These are phyloP conservation scores for Cremastobaeus sp. DNA, from an alignment of 2,888 invertebrate genomes.

Conservation along the genomic window DNA sequence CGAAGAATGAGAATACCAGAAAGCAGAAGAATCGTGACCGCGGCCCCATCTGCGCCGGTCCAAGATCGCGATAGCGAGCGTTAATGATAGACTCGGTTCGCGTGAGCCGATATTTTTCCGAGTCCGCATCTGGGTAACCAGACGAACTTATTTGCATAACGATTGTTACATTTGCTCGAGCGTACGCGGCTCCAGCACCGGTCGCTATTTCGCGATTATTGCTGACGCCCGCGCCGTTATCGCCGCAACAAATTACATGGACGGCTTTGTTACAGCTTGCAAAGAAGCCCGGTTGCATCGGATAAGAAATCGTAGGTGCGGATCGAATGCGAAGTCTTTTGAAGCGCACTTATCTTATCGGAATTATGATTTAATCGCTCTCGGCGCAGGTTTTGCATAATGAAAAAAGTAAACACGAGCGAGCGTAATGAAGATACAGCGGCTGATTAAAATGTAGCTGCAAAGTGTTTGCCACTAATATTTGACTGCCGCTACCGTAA, in stretches of 20 bases:
- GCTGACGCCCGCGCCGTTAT: conserved; percentile 25
- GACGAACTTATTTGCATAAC: conserved; percentile 20
- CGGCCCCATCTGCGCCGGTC: too few relatives aligned
- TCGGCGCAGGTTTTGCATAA: conserved; percentile 29
- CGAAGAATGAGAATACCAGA: too few relatives aligned
- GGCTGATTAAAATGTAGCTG: conserved; percentile 13
- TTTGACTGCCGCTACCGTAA: too few relatives aligned
- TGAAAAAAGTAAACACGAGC: conserved; percentile 27
- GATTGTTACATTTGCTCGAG: too few relatives aligned
- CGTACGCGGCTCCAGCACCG: too few relatives aligned
- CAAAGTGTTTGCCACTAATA: conserved; percentile 8
- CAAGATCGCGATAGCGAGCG: background rate
- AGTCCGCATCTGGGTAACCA: conserved; percentile 13
- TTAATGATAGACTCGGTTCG: background rate
- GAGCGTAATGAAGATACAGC: conserved; percentile 24
- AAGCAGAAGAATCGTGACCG: too few relatives aligned
- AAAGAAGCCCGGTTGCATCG: conserved; percentile 8
- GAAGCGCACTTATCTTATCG: conserved; percentile 45
- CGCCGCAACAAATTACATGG: conserved; percentile 35
- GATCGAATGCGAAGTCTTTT: conserved; percentile 42
- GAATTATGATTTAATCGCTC: conserved; percentile 43
- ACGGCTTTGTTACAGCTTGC: conserved; percentile 34
- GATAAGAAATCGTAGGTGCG: conserved; percentile 22
- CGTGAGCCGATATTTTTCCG: conserved; percentile 15
- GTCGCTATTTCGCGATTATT: conserved; percentile 7